Base-by-base conservation (phyloP, 1,140 invertebrate genomes). In the Teleogryllus occipitalis region DNA sequence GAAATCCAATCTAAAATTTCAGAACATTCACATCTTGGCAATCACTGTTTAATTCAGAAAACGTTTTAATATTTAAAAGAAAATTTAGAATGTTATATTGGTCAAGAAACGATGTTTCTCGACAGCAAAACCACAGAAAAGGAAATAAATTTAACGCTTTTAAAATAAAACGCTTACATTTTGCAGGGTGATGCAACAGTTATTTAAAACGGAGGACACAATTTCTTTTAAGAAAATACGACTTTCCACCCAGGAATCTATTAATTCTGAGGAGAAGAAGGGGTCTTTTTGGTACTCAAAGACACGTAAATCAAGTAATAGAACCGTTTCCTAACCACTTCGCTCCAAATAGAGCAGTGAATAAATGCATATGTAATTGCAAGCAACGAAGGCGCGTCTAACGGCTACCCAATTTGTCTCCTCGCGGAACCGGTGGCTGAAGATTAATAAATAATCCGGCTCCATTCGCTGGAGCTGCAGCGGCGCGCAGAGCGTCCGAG, bases 301-400 rank as follows among this genome's bases (percentile, higher is more conserved):
- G 54, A 65, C 54, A 14, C 54, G 2, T 65, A 65, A 65, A 65
- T 65, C 54, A 65, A 3, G 54, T 65, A 65, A 65, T 18, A 65
- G 54, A 18, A 65, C 10, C 54, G 10, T 10, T 18, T 10, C 18
- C 54, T 10, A 14, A 18, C 10, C 18, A 18, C 54, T 18, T 65
- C 54, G 54, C 18, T 18, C 54, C 54, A 65, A 65, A 65, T 65
- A 65, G 10, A 65, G 54, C 18, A 65, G 54, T 65, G 54, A 10
- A 65, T 65, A 65, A 65, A 65, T 65, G 54, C 54, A 65, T 65
- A 65, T 65, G 54, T 65, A 65, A 65, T 65, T 65, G 54, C 54
- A 18, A 10, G 54, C 27, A 65, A 18, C 54, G 54, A 18, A 65
- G 54, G 54, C 7, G 54, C 7, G 54, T 65, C 18, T 65, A 65